phyloP scores from a whole-genome alignment of 2,888 invertebrate genomes.

The Embidobia sp. region DNA sequence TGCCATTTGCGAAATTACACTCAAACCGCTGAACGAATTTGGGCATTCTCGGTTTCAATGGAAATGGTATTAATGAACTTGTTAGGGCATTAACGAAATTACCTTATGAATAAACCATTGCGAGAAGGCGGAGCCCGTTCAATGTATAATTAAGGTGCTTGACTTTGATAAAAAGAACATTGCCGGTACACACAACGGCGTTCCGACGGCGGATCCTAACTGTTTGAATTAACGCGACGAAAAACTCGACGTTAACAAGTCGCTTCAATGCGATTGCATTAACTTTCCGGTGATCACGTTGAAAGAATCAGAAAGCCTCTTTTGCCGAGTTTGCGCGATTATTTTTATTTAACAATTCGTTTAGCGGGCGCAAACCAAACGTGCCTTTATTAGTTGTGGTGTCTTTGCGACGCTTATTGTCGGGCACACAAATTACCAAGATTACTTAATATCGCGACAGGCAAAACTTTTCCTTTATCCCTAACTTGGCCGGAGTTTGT shows the following conservation, averaged over 20 bases:
- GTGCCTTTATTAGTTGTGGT: constrained; percentile 7
- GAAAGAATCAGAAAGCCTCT: neutral
- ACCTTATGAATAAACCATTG: constrained; percentile 60
- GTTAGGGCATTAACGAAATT: constrained; percentile 53
- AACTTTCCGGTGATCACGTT: constrained; percentile 4
- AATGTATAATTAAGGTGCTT: constrained; percentile 43
- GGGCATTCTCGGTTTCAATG: constrained; percentile 15
- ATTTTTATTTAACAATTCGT: constrained; percentile 17
- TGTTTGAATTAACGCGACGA: constrained; percentile 15
- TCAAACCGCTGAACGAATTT: constrained; percentile 1
- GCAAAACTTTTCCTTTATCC: constrained; percentile 31
- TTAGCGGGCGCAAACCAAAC: constrained; percentile 13
- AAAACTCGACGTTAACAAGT: constrained; percentile 5
- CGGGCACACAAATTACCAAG: constrained; percentile 6
- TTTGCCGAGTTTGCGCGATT: neutral
- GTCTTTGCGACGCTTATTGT: constrained; percentile 4
- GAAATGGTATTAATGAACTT: constrained; percentile 54
- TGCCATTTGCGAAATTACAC: too few relatives aligned
- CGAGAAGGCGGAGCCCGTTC: constrained; percentile 29
- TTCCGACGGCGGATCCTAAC: constrained; percentile 14
- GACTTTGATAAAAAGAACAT: constrained; percentile 34
- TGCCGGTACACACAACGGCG: neutral
- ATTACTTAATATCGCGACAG: constrained; percentile 26
- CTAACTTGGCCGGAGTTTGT: constrained; percentile 13
- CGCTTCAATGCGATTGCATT: constrained; percentile 6